Conservation (phyloP, 2,888 invertebrate species). For the Leptura quadrifasciata region DNA sequence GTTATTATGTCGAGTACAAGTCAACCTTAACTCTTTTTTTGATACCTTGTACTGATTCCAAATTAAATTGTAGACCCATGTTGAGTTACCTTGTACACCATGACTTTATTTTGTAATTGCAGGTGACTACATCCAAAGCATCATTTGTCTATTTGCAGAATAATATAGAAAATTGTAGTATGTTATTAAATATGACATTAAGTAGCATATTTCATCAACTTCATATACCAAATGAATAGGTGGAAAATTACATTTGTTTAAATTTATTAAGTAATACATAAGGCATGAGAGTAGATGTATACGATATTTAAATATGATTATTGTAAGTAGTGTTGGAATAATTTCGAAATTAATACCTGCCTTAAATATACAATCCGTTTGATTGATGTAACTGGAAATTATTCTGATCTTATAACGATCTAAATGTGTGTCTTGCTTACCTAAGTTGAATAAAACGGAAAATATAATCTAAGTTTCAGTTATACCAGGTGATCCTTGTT, state of each 20-base stretch:
- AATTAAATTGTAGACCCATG: too few relatives aligned
- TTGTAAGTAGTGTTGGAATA: not conserved
- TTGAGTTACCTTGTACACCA: too few relatives aligned
- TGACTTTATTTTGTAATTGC: not conserved
- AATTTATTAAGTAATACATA: not conserved
- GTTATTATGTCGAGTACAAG: too few relatives aligned
- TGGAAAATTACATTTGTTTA: not conserved
- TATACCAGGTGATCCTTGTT: too few relatives aligned
- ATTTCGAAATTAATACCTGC: not conserved
- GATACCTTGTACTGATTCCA: too few relatives aligned
- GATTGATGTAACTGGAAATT: not conserved
- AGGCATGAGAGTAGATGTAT: not conserved
- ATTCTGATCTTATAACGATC: not conserved
- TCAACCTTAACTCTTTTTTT: too few relatives aligned
- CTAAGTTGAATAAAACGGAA: not conserved
- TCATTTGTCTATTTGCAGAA: not conserved
- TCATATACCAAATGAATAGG: not conserved
- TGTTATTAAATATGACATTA: conserved; percentile 4
- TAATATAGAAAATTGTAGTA: not conserved
- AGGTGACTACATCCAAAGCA: not conserved
- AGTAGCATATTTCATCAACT: not conserved
- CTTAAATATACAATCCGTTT: not conserved
- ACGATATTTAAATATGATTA: not conserved
- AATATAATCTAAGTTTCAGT: not conserved
- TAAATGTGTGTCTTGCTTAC: not conserved